Percentiles rank a stretch among this genome's conserved stretches.
These are phyloP conservation scores for Alviniconcha strummeri DNA, from an alignment of 2,888 invertebrate genomes.

Conservation along the genomic window DNA sequence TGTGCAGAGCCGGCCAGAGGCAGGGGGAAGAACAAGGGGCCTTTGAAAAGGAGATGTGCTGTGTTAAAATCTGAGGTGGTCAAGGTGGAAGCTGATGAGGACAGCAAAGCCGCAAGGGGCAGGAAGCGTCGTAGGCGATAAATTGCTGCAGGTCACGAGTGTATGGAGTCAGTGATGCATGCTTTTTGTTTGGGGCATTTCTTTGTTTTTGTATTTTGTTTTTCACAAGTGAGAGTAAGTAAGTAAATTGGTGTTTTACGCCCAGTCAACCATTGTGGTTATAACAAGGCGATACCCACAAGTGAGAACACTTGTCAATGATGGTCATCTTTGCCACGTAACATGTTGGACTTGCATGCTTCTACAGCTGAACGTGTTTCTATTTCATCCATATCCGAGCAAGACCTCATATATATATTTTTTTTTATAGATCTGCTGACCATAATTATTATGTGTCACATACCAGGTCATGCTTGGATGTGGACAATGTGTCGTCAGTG, in stretches of 20 bases:
- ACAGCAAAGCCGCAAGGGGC: neutral
- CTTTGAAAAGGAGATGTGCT: neutral
- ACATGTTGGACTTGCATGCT: too few relatives aligned
- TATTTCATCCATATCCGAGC: too few relatives aligned
- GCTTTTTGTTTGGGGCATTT: neutral
- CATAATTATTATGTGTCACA: too few relatives aligned
- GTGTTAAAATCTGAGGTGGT: neutral
- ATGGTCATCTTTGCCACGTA: too few relatives aligned
- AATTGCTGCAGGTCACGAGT: neutral
- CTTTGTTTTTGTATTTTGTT: neutral
- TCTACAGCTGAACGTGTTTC: too few relatives aligned
- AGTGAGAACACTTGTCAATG: too few relatives aligned
- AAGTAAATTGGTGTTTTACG: neutral
- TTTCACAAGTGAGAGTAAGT: neutral
- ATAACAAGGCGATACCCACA: too few relatives aligned
- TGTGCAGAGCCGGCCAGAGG: neutral
- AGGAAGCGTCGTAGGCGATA: conserved; percentile 3
- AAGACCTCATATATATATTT: too few relatives aligned
- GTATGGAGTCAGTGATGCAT: neutral
- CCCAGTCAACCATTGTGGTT: too few relatives aligned
- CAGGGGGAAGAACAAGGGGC: conserved; percentile 8
- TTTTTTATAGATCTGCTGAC: too few relatives aligned
- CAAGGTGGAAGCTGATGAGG: neutral
- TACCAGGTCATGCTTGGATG: too few relatives aligned
- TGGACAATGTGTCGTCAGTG: too few relatives aligned